phyloP scores from a whole-genome alignment of 2,113 vertebrate genomes.

The Nyctibius bracteatus region DNA sequence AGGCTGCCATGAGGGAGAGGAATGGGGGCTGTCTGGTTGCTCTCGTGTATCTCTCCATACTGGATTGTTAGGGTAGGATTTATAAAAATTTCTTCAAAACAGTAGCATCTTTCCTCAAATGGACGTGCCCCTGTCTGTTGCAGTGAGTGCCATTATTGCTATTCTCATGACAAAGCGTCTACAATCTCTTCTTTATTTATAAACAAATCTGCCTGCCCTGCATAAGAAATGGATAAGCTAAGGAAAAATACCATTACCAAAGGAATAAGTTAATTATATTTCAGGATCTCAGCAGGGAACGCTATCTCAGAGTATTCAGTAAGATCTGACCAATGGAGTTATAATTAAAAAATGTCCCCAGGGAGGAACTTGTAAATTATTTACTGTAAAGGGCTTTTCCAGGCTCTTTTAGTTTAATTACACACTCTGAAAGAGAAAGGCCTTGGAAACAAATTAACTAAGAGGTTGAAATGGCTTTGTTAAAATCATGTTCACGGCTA shows the following conservation, averaged over 20 bases:
- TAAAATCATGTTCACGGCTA: background rate
- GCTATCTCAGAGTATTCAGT: constrained; percentile 30
- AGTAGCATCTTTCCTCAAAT: constrained; percentile 37
- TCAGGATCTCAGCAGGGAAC: constrained; percentile 39
- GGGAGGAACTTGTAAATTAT: constrained; percentile 60
- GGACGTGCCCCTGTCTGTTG: constrained; percentile 9
- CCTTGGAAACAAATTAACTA: background rate
- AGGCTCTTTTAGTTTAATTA: constrained; percentile 54
- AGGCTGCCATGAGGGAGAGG: constrained; percentile 3
- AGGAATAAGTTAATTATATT: constrained; percentile 51
- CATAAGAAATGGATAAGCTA: constrained; percentile 1
- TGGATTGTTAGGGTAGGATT: constrained; percentile 39
- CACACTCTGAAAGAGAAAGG: background rate
- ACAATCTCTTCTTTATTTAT: constrained; percentile 56
- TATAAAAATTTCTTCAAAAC: constrained; percentile 42
- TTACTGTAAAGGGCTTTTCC: constrained; percentile 62
- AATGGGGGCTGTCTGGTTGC: background rate
- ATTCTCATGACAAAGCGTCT: constrained; percentile 3
- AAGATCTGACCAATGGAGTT: constrained; percentile 55
- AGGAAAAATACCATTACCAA: constrained; percentile 45
- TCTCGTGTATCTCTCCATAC: background rate
- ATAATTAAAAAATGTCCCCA: constrained; percentile 55
- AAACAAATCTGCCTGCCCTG: constrained; percentile 45
- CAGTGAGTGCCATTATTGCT: background rate
- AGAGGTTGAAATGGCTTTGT: background rate